Base-by-base conservation (phyloP, 2,888 invertebrate genomes). In the Ctenicera cuprea region DNA sequence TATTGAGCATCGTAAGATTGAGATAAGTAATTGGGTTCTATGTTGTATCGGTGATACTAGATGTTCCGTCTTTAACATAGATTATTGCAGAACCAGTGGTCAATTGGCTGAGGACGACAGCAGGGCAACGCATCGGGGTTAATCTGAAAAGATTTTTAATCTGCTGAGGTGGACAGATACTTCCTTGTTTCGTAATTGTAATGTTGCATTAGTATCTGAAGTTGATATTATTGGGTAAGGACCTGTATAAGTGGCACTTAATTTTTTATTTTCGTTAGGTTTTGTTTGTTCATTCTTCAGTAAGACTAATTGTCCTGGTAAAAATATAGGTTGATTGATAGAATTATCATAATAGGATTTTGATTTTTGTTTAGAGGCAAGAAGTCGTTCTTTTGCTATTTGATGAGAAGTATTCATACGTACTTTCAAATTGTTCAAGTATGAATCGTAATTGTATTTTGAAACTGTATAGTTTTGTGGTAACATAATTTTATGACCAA, bases 371-470 rank as follows among this genome's bases (percentile, higher is more conserved):
- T 82, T 81, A 8, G 77, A 71, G 22, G 52, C 37, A 20, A 73
- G 68, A 38, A 82, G 20, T 66, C 81, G 80, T 50, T 80, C 76
- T 30, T 76, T 43, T 16, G 81, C 81, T 3, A 80, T 75, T 76
- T 81, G 62, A 20, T 71, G 75, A 7, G 80, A 66, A 22, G 68
- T 79, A 62, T 75, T 77, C 71, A 82, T 54, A 76, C 76, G 78
- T 37, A 73, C 45, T 57, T 76, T 75, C 33, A 82, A 59, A 11
- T 77, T 69, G 50, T 73, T 50, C 7, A 73, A 26, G 48, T 79
- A 82, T 71, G 80, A 73, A 33, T 82, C 81, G 59, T 81, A 82
- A n/a, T 78, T 78, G 64, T 82, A 81, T 22, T 20, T 48, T 75
- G 76, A 41, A 79, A 78, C 73, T 80, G 76, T 33, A 80, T 3